Conservation (phyloP, 64 coral and sea anemone genomes). For the Platygyra sinensis region DNA sequence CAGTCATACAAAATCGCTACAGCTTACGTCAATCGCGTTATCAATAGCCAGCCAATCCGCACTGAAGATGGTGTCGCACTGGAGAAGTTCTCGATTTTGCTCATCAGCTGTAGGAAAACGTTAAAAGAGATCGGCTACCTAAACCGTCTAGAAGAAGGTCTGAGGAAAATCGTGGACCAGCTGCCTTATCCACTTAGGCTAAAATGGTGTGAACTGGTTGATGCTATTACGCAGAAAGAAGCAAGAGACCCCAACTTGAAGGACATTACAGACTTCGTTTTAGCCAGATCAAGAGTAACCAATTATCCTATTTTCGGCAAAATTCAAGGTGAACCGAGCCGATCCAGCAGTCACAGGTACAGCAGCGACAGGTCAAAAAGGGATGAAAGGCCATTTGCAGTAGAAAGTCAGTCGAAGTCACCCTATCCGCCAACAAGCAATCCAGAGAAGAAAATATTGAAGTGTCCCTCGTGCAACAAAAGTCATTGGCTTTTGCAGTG, state of each 20-base stretch:
- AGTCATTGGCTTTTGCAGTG: too few species aligned
- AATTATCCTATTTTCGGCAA: constrained; percentile 40
- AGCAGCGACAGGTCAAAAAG: too few species aligned
- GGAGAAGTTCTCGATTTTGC: constrained; percentile 49
- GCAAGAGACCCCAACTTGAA: neutral
- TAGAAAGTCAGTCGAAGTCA: too few species aligned
- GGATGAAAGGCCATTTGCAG: too few species aligned
- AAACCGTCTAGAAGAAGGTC: constrained; percentile 22
- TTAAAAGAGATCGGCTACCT: constrained; percentile 49
- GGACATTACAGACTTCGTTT: constrained; percentile 32
- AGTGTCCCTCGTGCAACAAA: too few species aligned
- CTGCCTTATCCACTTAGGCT: constrained; percentile 32
- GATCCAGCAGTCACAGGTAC: neutral
- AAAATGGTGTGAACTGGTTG: constrained; percentile 46
- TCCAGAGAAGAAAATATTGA: too few species aligned
- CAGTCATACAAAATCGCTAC: constrained; percentile 17
- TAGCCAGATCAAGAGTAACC: constrained; percentile 29
- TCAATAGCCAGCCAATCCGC: constrained; percentile 34
- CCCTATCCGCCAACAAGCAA: too few species aligned
- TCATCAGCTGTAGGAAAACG: constrained; percentile 54
- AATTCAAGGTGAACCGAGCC: neutral
- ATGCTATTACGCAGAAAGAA: neutral
- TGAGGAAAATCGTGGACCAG: constrained; percentile 20
- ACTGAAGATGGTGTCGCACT: constrained; percentile 36
- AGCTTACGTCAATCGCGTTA: neutral